A percentile compares a stretch with the other conserved stretches of the same genome.
Evolutionary conservation across 2,113 vertebrate species (phyloP).

Genomic region (Leiothrix lutea): DNA sequence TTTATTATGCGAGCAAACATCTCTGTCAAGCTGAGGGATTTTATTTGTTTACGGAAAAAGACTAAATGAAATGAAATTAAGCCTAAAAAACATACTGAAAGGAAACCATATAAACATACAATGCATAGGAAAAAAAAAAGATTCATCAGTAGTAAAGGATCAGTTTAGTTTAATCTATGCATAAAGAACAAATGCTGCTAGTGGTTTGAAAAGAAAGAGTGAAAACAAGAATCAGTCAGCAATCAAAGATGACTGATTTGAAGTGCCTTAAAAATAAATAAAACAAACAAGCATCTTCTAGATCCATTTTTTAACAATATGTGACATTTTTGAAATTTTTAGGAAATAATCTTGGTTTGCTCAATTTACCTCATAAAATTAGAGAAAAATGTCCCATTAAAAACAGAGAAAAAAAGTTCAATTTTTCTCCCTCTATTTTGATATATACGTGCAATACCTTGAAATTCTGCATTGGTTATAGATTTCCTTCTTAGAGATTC

Average conservation of each 20-base stretch:
- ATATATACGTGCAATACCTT: not conserved
- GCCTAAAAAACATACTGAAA: not conserved
- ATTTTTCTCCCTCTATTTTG: not conserved
- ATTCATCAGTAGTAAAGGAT: not conserved
- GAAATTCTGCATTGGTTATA: not conserved
- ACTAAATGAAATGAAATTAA: not conserved
- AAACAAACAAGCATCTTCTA: not conserved
- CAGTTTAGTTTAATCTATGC: not conserved
- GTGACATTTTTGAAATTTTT: not conserved
- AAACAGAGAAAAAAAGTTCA: not conserved
- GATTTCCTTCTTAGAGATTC: not conserved
- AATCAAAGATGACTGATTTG: not conserved
- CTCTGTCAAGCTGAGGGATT: not conserved
- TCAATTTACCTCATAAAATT: not conserved
- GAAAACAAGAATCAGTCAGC: not conserved
- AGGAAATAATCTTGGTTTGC: not conserved
- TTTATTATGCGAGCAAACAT: not conserved
- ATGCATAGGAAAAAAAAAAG: not conserved
- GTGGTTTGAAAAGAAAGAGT: not conserved
- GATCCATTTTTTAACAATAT: not conserved
- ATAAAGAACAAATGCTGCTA: not conserved
- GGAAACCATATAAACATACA: not conserved
- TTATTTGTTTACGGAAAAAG: not conserved
- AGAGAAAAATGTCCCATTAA: not conserved
- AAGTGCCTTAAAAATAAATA: not conserved